Evolutionary conservation across 2,113 vertebrate species (phyloP).

Genomic region (Carettochelys insculpta): DNA sequence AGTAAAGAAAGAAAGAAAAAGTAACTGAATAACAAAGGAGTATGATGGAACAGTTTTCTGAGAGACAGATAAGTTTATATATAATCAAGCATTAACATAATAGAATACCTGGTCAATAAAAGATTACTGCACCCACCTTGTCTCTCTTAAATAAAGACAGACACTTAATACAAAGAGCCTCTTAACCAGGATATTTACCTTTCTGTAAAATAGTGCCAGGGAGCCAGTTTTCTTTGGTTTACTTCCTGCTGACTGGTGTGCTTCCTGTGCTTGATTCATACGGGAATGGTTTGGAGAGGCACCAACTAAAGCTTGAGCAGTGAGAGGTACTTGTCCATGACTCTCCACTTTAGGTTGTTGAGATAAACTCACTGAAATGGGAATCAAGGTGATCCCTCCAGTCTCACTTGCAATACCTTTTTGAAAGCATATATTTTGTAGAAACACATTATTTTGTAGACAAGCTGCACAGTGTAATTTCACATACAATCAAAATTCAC

Average conservation of each 20-base stretch:
- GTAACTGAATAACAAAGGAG: fast-evolving
- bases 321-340: slow-evolving; percentile 60
- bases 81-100: fast-evolving
- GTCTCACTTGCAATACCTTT: slow-evolving; percentile 81
- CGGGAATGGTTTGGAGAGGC: slow-evolving; percentile 70
- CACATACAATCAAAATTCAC: not conserved
- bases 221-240: slow-evolving; percentile 90
- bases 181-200: slow-evolving; percentile 75
- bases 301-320: slow-evolving; percentile 81
- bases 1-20: not conserved
- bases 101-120: not conserved
- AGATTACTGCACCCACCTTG: not conserved
- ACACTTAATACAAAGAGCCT: not conserved
- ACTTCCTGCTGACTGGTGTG: slow-evolving; percentile 24
- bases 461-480: not conserved
- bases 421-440: slow-evolving; percentile 66
- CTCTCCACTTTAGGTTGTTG: slow-evolving; percentile 70
- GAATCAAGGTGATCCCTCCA: slow-evolving; percentile 85
- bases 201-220: slow-evolving; percentile 95
- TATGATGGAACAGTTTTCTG: not conserved
- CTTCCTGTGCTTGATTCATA: slow-evolving; percentile 57
- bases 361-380: slow-evolving; percentile 76
- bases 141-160: fast-evolving
- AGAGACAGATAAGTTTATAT: not conserved
- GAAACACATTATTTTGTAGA: not conserved